phyloP scores from a whole-genome alignment of 2,888 invertebrate species.

The Philaethria dido region DNA sequence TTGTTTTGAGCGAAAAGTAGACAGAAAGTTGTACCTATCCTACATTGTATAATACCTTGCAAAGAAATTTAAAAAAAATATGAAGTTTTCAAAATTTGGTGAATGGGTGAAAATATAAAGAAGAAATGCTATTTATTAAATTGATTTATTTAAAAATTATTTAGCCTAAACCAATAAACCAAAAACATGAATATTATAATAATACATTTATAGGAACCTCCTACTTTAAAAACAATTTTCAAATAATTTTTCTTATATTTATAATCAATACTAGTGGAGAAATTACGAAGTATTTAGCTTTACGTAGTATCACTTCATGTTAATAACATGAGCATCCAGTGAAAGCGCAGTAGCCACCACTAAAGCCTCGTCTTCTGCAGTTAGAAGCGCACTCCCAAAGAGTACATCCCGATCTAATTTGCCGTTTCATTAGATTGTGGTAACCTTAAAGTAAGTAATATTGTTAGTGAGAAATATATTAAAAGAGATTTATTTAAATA shows the following conservation, averaged over 20 bases:
- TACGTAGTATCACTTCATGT: background rate
- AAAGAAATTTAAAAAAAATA: no score
- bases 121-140: no score
- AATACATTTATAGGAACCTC: background rate
- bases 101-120: no score
- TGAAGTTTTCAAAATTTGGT: no score
- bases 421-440: conserved; percentile 18
- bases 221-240: background rate
- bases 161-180: background rate
- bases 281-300: background rate
- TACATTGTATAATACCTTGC: no score
- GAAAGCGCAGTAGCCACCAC: conserved; percentile 61
- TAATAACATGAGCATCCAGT: conserved; percentile 58
- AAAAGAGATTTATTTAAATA: background rate
- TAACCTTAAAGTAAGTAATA: conserved; percentile 10
- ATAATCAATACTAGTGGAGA: background rate
- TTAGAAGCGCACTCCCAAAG: conserved; percentile 60
- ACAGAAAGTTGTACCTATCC: no score
- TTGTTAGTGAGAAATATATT: background rate
- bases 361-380: conserved; percentile 54
- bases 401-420: conserved; percentile 11
- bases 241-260: background rate
- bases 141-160: no score
- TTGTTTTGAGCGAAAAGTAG: no score
- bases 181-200: background rate